Conservation (phyloP, 2,113 vertebrate species). For the Brachyhypopomus occidentalis region DNA sequence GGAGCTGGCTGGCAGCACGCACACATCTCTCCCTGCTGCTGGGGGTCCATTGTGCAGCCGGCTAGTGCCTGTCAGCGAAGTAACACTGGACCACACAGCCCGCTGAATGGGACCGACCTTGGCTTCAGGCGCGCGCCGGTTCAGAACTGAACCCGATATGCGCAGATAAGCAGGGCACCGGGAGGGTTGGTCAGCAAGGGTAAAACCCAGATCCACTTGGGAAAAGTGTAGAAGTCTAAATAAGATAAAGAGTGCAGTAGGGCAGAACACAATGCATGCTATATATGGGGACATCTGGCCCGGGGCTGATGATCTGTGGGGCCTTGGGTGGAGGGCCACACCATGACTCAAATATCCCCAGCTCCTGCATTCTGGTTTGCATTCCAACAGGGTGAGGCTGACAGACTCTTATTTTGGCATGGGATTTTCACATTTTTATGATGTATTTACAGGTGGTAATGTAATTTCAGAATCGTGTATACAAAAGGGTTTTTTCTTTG, state of each 20-base stretch:
- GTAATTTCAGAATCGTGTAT: not conserved
- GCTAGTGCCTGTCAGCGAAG: constrained; percentile 52
- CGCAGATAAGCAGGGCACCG: constrained; percentile 68
- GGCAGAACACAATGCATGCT: constrained; percentile 19
- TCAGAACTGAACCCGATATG: constrained; percentile 69
- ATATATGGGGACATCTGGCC: constrained; percentile 23
- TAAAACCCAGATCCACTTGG: constrained; percentile 39
- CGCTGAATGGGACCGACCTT: constrained; percentile 59
- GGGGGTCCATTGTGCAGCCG: constrained; percentile 64
- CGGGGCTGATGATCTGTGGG: constrained; percentile 28
- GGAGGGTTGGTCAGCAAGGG: constrained; percentile 53
- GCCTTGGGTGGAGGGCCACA: constrained; percentile 25
- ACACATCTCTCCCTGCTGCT: constrained; percentile 50
- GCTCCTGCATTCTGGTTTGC: constrained; percentile 14
- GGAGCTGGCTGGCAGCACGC: constrained; percentile 6
- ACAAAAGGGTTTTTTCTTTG: no score
- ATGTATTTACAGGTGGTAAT: constrained; percentile 12
- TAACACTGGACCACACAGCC: constrained; percentile 71
- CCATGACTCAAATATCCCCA: constrained; percentile 25
- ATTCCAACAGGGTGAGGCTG: constrained; percentile 6
- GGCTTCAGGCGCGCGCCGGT: constrained; percentile 60
- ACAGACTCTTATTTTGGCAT: constrained; percentile 20
- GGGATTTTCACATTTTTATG: constrained; percentile 7
- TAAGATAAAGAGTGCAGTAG: constrained; percentile 19
- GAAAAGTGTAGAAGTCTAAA: not conserved